Evolutionary conservation across 1,140 invertebrate genomes (phyloP).

Genomic region (Chymomyza costata): DNA sequence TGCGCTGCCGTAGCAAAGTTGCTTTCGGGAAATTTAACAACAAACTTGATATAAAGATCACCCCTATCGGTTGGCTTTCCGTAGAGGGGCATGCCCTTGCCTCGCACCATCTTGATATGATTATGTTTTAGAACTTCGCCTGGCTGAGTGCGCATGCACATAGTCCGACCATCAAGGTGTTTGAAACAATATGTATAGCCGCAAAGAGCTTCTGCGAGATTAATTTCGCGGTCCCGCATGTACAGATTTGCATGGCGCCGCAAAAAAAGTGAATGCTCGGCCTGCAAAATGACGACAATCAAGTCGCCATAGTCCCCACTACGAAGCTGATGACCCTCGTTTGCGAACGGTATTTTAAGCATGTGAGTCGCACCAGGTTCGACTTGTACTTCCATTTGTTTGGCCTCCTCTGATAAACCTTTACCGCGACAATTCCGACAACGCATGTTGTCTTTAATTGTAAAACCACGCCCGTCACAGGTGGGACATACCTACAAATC

Average conservation of each 20-base stretch:
- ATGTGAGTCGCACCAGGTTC: slow-evolving; percentile 94
- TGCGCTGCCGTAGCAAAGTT: slow-evolving; percentile 84
- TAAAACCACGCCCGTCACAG: slow-evolving; percentile 83
- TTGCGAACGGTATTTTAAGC: slow-evolving; percentile 89
- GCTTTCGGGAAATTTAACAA: slow-evolving; percentile 88
- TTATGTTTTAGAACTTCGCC: slow-evolving; percentile 88
- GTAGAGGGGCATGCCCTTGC: slow-evolving; percentile 93
- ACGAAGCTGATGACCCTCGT: slow-evolving; percentile 93
- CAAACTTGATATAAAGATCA: slow-evolving; percentile 91
- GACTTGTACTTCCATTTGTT: slow-evolving; percentile 91
- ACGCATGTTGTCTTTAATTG: slow-evolving; percentile 87
- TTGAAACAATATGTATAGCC: slow-evolving; percentile 88
- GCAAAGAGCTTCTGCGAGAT: slow-evolving; percentile 91
- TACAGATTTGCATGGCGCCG: slow-evolving; percentile 86
- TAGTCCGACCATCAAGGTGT: slow-evolving; percentile 89
- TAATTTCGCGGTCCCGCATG: slow-evolving; percentile 82
- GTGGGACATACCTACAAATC: slow-evolving; percentile 77
- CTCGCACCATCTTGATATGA: slow-evolving; percentile 85
- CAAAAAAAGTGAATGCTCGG: slow-evolving; percentile 86
- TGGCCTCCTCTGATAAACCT: slow-evolving; percentile 86
- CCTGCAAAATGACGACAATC: slow-evolving; percentile 90
- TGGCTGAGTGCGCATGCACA: slow-evolving; percentile 83
- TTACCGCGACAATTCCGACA: slow-evolving; percentile 89
- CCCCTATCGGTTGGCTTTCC: slow-evolving; percentile 90
- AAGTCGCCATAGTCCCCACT: slow-evolving; percentile 90